Conservation (phyloP, 2,888 invertebrate species). For the Linnaemya tessellans region DNA sequence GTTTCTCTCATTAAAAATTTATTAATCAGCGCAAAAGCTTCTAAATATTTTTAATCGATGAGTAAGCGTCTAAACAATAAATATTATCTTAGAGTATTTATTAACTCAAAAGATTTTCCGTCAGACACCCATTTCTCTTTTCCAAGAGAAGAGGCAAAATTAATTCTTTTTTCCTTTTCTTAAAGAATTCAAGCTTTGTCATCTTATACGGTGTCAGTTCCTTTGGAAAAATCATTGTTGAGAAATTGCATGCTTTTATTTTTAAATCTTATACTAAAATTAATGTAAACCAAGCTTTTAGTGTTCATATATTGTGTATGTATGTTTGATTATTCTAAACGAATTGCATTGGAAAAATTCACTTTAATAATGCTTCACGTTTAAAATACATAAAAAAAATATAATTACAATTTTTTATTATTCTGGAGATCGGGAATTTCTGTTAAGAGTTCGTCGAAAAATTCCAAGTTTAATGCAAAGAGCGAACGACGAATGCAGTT, state of each 20-base stretch:
- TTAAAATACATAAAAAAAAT: not conserved
- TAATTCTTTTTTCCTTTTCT: conserved; percentile 72
- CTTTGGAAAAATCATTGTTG: conserved; percentile 13
- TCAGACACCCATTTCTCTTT: conserved; percentile 36
- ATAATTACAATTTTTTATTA: not conserved
- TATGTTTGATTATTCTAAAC: conserved; percentile 48
- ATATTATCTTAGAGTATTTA: conserved; percentile 76
- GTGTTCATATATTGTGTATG: not conserved
- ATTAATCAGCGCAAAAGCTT: not conserved
- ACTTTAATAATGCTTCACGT: conserved; percentile 6
- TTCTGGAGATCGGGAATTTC: no score
- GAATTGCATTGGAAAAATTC: conserved; percentile 42
- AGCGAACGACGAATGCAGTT: no score
- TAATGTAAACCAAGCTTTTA: not conserved
- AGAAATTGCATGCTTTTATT: not conserved
- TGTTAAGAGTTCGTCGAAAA: no score
- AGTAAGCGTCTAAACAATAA: conserved; percentile 77
- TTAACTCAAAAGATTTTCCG: conserved; percentile 69
- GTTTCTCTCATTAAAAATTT: conserved; percentile 78
- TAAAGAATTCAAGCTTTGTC: conserved; percentile 57
- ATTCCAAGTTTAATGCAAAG: no score
- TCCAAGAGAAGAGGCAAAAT: conserved; percentile 65
- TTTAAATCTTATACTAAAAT: conserved; percentile 20
- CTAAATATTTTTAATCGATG: conserved; percentile 73
- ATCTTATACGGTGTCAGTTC: conserved; percentile 50